Conservation (phyloP, 37 sponge, comb jelly and placozoan species). For the Halisarca cf. caerulea region DNA sequence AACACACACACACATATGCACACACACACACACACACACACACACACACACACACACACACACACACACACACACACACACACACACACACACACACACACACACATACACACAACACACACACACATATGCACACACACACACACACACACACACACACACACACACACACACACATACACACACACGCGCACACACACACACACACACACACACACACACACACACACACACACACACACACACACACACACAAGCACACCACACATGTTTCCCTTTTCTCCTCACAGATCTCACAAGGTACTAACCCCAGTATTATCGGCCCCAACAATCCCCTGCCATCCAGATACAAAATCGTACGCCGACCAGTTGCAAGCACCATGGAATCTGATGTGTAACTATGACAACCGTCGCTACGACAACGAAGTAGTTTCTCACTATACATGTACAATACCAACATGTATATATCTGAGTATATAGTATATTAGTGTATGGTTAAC, state of each 20-base stretch:
- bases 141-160: constrained; percentile 44
- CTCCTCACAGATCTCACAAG: not conserved
- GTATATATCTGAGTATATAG: no score
- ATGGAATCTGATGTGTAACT: constrained; percentile 24
- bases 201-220: constrained; percentile 16
- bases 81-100: constrained; percentile 31
- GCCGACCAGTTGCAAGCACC: not conserved
- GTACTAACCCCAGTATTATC: not conserved
- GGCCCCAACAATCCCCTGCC: not conserved
- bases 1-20: no score
- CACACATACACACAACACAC: constrained; percentile 27
- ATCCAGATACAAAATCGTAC: constrained; percentile 9
- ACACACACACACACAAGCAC: not conserved
- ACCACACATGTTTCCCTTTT: not conserved
- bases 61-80: constrained; percentile 34
- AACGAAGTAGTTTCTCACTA: no score
- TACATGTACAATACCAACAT: no score
- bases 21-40: constrained; percentile 12
- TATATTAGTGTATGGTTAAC: no score
- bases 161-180: constrained; percentile 42
- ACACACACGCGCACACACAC: constrained; percentile 26
- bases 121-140: constrained; percentile 32
- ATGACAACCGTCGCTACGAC: no score
- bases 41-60: constrained; percentile 43
- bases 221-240: not conserved